A percentile compares a stretch with the other conserved stretches of the same genome.
These are phyloP conservation scores for Nicator chloris DNA, from an alignment of 2,113 vertebrate species.

Conservation along the genomic window DNA sequence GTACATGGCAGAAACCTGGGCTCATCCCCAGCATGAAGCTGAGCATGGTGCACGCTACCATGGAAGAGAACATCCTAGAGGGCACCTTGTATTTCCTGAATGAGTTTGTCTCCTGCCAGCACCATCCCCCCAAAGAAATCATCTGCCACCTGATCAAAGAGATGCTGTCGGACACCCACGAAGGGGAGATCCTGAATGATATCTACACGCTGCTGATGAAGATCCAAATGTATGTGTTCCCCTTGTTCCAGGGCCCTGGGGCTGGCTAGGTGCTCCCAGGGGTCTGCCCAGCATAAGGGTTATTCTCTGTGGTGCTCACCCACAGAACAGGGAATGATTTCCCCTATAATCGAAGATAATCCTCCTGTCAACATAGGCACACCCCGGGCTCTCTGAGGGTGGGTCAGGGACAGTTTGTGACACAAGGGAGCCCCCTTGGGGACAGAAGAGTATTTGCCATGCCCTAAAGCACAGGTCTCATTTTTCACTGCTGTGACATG, in stretches of 20 bases:
- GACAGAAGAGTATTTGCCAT: background rate
- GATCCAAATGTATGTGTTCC: conserved; percentile 84
- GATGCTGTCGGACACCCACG: conserved; percentile 77
- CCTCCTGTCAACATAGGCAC: background rate
- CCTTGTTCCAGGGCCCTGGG: background rate
- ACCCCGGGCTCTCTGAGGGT: background rate
- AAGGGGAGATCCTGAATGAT: conserved; percentile 73
- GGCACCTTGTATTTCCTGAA: conserved; percentile 88
- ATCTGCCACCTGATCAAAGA: conserved; percentile 77
- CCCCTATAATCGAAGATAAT: background rate
- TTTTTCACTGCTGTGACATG: background rate
- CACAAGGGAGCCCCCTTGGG: background rate
- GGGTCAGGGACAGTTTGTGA: background rate
- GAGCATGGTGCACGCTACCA: conserved; percentile 83
- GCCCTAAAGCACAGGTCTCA: background rate
- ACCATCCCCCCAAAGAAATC: conserved; percentile 81
- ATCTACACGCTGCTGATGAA: conserved; percentile 89
- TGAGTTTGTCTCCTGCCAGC: conserved; percentile 82
- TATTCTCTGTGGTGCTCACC: background rate
- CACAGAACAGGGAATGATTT: background rate
- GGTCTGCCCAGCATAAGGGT: background rate
- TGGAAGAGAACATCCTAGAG: conserved; percentile 85
- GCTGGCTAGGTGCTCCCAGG: background rate
- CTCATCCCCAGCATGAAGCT: conserved; percentile 80
- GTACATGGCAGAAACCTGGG: conserved; percentile 50